Evolutionary conservation across 2,113 vertebrate species (phyloP).

Genomic region (Parotia lawesii): DNA sequence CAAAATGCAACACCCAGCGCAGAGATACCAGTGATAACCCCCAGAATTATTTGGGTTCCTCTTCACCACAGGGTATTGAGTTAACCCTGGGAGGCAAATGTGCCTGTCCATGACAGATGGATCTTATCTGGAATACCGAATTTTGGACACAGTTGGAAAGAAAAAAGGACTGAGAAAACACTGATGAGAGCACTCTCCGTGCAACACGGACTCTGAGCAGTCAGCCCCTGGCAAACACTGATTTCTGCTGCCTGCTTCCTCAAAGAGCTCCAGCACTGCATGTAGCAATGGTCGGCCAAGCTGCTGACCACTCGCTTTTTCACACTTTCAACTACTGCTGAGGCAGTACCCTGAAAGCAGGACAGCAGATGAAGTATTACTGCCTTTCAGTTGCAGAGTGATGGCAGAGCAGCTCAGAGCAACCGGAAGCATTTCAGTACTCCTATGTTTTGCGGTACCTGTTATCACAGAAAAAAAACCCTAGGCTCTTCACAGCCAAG

Average conservation of each 20-base stretch:
- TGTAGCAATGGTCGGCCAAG: accelerated
- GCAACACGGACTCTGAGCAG: background rate
- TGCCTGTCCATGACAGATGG: accelerated
- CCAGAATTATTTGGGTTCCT: background rate
- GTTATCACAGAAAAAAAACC: background rate
- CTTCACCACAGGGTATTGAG: background rate
- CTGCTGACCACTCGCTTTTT: background rate
- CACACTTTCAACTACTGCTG: background rate
- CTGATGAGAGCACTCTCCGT: background rate
- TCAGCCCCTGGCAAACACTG: background rate
- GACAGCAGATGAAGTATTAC: background rate
- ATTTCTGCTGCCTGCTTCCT: background rate
- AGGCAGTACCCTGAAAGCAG: background rate
- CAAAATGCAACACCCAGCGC: background rate
- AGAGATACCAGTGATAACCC: background rate
- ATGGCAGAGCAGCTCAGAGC: background rate
- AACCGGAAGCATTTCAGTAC: background rate
- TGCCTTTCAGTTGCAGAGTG: background rate
- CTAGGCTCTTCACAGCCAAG: background rate
- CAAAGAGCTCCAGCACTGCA: background rate
- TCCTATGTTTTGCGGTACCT: background rate
- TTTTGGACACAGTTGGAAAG: accelerated
- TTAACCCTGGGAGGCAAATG: accelerated
- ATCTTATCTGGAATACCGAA: background rate
- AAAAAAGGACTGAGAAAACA: background rate